These are phyloP conservation scores for Xyrichtys novacula DNA, from an alignment of 2,797 vertebrate genomes.

Conservation along the genomic window DNA sequence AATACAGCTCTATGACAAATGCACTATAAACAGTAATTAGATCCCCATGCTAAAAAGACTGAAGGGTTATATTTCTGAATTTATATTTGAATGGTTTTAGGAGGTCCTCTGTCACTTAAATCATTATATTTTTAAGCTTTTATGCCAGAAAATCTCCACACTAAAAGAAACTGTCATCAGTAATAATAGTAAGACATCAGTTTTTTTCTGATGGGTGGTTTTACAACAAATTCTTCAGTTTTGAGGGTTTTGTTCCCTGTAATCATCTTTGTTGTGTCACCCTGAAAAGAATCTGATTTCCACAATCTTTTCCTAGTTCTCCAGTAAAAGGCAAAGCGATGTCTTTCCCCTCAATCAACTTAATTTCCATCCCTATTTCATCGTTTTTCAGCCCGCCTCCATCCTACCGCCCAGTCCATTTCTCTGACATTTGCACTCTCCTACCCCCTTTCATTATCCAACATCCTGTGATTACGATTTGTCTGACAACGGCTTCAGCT, in stretches of 20 bases:
- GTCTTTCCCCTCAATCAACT: slow-evolving; percentile 33
- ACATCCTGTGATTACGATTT: slow-evolving; percentile 67
- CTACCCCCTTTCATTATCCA: slow-evolving; percentile 52
- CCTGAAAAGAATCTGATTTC: background rate
- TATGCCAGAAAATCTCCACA: too few species aligned
- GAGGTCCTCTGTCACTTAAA: too few species aligned
- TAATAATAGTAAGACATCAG: background rate
- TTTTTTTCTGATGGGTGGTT: background rate
- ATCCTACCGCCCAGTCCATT: slow-evolving; percentile 27
- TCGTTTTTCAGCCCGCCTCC: slow-evolving; percentile 28
- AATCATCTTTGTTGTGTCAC: background rate
- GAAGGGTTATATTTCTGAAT: too few species aligned
- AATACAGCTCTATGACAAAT: too few species aligned
- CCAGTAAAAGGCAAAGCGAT: slow-evolving; percentile 3
- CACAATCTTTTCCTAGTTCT: background rate
- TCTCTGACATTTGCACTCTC: slow-evolving; percentile 66
- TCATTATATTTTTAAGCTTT: too few species aligned
- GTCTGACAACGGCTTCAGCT: slow-evolving; percentile 54
- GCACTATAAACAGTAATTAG: too few species aligned
- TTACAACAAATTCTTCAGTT: background rate
- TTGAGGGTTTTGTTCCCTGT: background rate
- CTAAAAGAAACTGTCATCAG: background rate
- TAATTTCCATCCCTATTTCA: slow-evolving; percentile 32
- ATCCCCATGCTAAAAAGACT: too few species aligned
- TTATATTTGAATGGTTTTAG: too few species aligned